phyloP scores from a whole-genome alignment of 2,113 vertebrate genomes.

The Panthera uncia region DNA sequence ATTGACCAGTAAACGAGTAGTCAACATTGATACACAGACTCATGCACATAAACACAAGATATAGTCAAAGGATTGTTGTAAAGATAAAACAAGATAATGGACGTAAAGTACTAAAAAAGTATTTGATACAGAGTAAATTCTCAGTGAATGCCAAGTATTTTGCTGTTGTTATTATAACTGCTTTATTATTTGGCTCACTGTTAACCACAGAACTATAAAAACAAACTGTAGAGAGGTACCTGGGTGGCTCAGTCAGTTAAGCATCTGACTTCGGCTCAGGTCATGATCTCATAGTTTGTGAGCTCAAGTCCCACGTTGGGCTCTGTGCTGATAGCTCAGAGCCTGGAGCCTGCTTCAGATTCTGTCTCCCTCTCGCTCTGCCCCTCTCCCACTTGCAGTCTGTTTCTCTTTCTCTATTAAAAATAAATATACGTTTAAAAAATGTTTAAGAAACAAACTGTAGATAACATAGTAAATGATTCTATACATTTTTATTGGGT shows the following conservation, averaged over 20 bases:
- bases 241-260: no score
- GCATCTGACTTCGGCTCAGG: no score
- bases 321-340: no score
- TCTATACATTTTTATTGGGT: neutral
- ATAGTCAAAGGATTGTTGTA: neutral
- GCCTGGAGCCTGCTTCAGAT: no score
- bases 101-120: neutral
- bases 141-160: neutral
- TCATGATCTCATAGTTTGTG: no score
- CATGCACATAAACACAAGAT: neutral
- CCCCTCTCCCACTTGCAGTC: no score
- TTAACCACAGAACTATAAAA: neutral
- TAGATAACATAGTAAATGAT: neutral
- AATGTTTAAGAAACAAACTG: neutral
- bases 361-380: no score
- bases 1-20: neutral
- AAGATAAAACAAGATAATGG: conserved; percentile 4
- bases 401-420: no score
- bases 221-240: neutral
- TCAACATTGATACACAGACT: neutral
- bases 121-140: neutral
- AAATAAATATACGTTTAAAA: no score
- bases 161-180: neutral
- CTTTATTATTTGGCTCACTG: neutral
- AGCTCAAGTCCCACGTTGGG: no score